A percentile compares a stretch with the other conserved stretches of the same genome.
These are phyloP conservation scores for Ostrea denselamellosa DNA, from an alignment of 1,140 invertebrate species.

Conservation along the genomic window DNA sequence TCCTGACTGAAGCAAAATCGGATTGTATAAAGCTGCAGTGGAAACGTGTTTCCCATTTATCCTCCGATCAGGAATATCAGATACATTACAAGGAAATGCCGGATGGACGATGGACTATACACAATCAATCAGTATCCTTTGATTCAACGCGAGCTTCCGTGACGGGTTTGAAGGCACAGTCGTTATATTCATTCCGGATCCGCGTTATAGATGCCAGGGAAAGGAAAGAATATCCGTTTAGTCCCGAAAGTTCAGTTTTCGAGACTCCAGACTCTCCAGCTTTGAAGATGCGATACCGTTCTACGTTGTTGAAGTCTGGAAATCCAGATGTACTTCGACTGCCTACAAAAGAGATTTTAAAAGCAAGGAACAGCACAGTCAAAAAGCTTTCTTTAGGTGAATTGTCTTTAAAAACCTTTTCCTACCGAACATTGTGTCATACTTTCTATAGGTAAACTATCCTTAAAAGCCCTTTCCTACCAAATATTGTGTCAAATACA, in stretches of 20 bases:
- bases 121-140: neutral
- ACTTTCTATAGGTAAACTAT: slow-evolving; percentile 42
- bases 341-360: neutral
- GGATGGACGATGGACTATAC: neutral
- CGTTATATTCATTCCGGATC: slow-evolving; percentile 32
- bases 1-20: neutral
- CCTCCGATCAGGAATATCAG: neutral
- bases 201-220: slow-evolving; percentile 10
- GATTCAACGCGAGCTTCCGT: neutral
- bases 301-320: neutral
- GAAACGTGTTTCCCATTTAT: neutral
- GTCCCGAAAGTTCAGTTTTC: slow-evolving; percentile 36
- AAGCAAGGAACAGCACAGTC: slow-evolving; percentile 30
- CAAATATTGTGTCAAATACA: neutral
- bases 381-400: slow-evolving; percentile 44
- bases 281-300: neutral
- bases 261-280: slow-evolving; percentile 17
- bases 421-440: neutral
- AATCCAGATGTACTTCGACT: slow-evolving; percentile 5
- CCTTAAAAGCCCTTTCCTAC: neutral
- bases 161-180: neutral
- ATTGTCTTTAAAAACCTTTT: neutral
- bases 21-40: neutral
- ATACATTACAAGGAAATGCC: slow-evolving; percentile 1
- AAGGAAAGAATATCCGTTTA: slow-evolving; percentile 37